Conservation (phyloP, 2,888 invertebrate genomes). For the Allacma fusca region DNA sequence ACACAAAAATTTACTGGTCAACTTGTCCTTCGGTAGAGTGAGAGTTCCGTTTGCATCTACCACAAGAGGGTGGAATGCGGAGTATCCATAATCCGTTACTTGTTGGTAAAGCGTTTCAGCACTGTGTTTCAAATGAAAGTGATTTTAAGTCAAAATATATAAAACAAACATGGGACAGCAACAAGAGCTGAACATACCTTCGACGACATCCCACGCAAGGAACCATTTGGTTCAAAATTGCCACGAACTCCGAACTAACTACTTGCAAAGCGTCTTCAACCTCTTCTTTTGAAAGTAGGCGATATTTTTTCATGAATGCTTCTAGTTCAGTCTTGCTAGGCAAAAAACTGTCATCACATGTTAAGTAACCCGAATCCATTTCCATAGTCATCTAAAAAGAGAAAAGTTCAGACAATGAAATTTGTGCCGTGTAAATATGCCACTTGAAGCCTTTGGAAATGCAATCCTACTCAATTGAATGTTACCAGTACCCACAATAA, state of each 20-base stretch:
- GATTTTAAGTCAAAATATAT: too few relatives aligned
- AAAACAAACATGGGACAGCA: background rate
- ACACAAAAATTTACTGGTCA: slow-evolving; percentile 81
- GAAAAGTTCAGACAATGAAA: background rate
- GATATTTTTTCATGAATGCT: slow-evolving; percentile 83
- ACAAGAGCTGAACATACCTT: too few relatives aligned
- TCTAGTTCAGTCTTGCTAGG: slow-evolving; percentile 82
- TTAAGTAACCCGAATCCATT: slow-evolving; percentile 82
- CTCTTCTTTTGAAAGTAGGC: slow-evolving; percentile 79
- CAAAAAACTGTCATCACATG: slow-evolving; percentile 73
- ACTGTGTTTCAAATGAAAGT: too few relatives aligned
- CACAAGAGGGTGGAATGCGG: slow-evolving; percentile 85
- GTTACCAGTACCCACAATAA: too few relatives aligned
- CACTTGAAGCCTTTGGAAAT: too few relatives aligned
- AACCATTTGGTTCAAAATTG: slow-evolving; percentile 86
- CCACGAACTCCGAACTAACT: slow-evolving; percentile 80
- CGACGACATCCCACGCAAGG: slow-evolving; percentile 93
- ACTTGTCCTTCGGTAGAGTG: slow-evolving; percentile 80
- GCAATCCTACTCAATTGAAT: too few relatives aligned
- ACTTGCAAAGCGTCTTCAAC: slow-evolving; percentile 82
- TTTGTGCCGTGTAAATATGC: too few relatives aligned
- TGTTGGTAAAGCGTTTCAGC: slow-evolving; percentile 89
- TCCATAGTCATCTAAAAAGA: slow-evolving; percentile 83
- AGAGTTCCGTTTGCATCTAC: slow-evolving; percentile 79
- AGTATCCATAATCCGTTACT: slow-evolving; percentile 82